Evolutionary conservation across 2,797 vertebrate species (phyloP).

Genomic region (Todus mexicanus): DNA sequence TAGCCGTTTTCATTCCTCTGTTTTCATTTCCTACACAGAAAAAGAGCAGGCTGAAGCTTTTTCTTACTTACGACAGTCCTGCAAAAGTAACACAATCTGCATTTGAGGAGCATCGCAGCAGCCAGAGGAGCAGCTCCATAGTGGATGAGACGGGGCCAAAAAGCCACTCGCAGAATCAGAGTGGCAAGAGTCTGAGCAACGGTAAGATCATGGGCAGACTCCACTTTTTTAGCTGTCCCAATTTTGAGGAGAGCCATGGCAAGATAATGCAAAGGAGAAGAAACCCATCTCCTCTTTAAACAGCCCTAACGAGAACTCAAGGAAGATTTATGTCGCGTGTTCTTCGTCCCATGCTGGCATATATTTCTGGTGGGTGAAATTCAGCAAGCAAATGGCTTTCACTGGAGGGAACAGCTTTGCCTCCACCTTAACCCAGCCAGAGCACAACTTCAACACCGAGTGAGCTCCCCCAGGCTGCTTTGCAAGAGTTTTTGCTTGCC

Average conservation of each 20-base stretch:
- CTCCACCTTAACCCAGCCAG: neutral
- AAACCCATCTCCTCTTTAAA: neutral
- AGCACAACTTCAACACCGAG: neutral
- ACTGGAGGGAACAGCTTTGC: neutral
- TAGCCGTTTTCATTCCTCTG: neutral
- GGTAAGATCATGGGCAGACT: neutral
- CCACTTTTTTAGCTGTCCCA: neutral
- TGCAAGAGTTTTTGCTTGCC: neutral
- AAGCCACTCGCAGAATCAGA: neutral
- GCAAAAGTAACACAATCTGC: neutral
- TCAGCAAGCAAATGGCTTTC: neutral
- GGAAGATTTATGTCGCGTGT: neutral
- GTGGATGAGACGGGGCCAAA: rapidly evolving
- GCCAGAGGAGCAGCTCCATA: neutral
- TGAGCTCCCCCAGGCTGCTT: neutral
- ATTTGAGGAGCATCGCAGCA: neutral
- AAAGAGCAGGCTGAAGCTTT: neutral
- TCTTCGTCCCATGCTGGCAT: neutral
- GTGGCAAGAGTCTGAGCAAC: neutral
- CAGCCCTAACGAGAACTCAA: neutral
- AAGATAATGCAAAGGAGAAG: neutral
- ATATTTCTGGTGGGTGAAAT: neutral
- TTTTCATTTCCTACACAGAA: neutral
- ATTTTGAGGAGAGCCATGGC: neutral
- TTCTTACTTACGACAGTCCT: neutral